phyloP scores from a whole-genome alignment of 2,797 vertebrate genomes.

The Brotogeris chrysoptera region DNA sequence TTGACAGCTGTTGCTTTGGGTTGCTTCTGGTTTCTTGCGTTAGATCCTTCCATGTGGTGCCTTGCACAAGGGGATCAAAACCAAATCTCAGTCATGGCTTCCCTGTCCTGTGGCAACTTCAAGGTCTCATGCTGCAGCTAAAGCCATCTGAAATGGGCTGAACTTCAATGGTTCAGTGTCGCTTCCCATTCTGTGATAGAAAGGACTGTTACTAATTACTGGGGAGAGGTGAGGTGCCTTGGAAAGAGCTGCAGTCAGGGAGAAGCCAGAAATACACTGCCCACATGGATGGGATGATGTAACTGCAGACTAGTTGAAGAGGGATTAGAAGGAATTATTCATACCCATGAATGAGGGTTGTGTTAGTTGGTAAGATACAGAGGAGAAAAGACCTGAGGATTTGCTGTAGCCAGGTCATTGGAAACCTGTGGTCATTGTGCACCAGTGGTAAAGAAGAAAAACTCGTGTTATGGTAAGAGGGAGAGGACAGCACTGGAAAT shows the following conservation, averaged over 20 bases:
- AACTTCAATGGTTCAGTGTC: neutral
- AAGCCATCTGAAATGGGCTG: neutral
- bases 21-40: neutral
- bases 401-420: neutral
- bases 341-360: neutral
- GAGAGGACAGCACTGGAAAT: neutral
- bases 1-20: neutral
- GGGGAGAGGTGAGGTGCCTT: neutral
- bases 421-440: neutral
- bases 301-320: neutral
- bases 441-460: neutral
- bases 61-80: neutral
- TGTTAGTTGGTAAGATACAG: neutral
- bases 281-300: neutral
- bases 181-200: neutral
- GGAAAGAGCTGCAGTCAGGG: neutral
- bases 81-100: neutral
- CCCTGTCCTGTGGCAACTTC: neutral
- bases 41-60: neutral
- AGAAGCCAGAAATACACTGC: constrained; percentile 15
- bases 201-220: neutral
- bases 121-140: neutral
- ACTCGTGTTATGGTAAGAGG: neutral
- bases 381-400: neutral
- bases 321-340: constrained; percentile 30